phyloP scores from a whole-genome alignment of 2,113 vertebrate species.

The Tachysurus vachellii region DNA sequence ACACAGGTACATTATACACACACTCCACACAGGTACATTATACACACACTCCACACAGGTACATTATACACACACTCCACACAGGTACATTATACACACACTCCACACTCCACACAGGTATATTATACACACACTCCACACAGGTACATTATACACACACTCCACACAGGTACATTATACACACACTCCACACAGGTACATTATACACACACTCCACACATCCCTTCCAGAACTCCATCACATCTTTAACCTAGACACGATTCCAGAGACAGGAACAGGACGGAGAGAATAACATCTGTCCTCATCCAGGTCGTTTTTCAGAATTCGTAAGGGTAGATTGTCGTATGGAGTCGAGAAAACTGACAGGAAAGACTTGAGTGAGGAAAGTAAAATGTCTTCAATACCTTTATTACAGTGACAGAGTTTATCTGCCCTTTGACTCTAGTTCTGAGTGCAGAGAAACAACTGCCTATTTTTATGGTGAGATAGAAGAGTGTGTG shows the following conservation, averaged over 20 bases:
- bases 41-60: too few species aligned
- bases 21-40: too few species aligned
- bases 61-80: too few species aligned
- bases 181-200: too few species aligned
- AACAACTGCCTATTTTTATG: not conserved
- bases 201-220: not conserved
- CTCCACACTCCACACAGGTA: too few species aligned
- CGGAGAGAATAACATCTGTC: not conserved
- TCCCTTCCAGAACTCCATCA: not conserved
- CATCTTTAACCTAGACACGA: not conserved
- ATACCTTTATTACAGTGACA: not conserved
- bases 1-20: too few species aligned
- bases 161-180: too few species aligned
- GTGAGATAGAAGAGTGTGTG: not conserved
- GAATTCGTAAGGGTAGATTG: not conserved
- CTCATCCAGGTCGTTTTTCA: not conserved
- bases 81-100: too few species aligned
- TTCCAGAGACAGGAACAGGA: not conserved
- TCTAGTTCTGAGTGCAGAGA: not conserved
- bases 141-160: too few species aligned
- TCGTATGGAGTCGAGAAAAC: not conserved
- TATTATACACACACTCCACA: too few species aligned
- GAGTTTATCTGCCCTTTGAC: not conserved
- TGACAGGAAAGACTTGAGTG: not conserved
- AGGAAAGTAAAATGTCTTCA: too few species aligned